Evolutionary conservation across 2,797 vertebrate species (phyloP).

Genomic region (Chaenodraco wilsoni): DNA sequence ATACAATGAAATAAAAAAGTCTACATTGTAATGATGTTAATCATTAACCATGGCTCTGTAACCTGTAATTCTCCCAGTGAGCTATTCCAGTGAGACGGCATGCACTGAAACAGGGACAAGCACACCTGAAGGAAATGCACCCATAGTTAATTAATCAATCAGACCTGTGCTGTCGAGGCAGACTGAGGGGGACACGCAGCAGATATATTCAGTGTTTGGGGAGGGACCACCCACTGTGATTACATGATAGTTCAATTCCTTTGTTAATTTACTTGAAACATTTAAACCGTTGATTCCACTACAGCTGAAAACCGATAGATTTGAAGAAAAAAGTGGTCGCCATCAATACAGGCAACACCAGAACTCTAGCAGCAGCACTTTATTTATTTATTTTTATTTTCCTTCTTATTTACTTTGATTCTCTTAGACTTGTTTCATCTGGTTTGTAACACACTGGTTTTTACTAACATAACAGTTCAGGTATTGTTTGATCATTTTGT

Average conservation of each 20-base stretch:
- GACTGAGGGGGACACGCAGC: not conserved
- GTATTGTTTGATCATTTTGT: no score
- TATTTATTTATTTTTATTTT: no score
- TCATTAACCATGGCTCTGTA: not conserved
- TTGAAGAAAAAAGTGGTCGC: no score
- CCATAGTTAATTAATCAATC: not conserved
- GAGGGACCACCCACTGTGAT: not conserved
- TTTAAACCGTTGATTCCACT: not conserved
- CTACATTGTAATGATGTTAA: not conserved
- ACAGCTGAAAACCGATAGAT: no score
- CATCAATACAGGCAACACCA: no score
- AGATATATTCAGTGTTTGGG: not conserved
- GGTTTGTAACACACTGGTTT: no score
- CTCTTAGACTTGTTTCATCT: no score
- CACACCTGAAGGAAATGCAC: not conserved
- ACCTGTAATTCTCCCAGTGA: not conserved
- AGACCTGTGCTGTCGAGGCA: not conserved
- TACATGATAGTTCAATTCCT: not conserved
- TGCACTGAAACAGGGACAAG: not conserved
- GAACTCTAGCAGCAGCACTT: no score
- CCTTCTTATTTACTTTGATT: no score
- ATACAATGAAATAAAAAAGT: not conserved
- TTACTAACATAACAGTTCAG: no score
- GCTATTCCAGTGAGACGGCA: not conserved
- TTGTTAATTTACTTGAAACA: not conserved